Base-by-base conservation (phyloP, 2,888 invertebrate genomes). In the Machimus rusticus region DNA sequence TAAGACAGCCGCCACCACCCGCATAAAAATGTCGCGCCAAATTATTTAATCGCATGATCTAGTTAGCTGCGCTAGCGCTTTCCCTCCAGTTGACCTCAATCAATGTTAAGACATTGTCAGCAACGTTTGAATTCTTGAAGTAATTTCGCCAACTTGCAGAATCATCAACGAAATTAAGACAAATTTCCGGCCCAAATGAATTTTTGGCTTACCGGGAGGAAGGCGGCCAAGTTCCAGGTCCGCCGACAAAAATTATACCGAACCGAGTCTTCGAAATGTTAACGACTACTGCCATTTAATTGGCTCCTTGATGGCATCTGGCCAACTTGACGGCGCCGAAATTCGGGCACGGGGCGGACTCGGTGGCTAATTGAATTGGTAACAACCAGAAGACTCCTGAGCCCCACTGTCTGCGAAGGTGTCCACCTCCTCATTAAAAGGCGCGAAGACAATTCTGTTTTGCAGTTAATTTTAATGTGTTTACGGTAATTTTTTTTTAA, bases 91-190 rank as follows among this genome's bases (percentile, higher is more conserved):
- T 79, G 79, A 16, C 79, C 14, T 14, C 51, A 46, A 79, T 51
- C 51, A 79, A 79, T 51, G 55, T 79, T 51, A 23, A 28, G 14
- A 14, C 46, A 51, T 34, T 46, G 46, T 23, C 79, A 28, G 28
- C 46, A 34, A 28, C 23, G 31, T 28, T 46, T 79, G 79, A 46
- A 79, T 51, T 79, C 19, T 28, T 79, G 79, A 55, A 31, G 79
- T 79, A 79, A 79, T 34, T 78, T 78, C 23, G 78, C 39, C 23
- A 43, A 78, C 39, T 51, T 79, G 79, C 51, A 23, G n/a, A 79
- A 39, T 79, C 79, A 79, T 79, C 51, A 51, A 28, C 79, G 19
- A 79, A 79, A 79, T 79, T 79, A 79, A 79, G 79, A 79, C 79
- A 79, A 79, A 51, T 79, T 79, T 79, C 79, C 79, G 51, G 51